These are phyloP conservation scores for Scotopteryx bipunctaria DNA, from an alignment of 2,888 invertebrate species.

Conservation along the genomic window DNA sequence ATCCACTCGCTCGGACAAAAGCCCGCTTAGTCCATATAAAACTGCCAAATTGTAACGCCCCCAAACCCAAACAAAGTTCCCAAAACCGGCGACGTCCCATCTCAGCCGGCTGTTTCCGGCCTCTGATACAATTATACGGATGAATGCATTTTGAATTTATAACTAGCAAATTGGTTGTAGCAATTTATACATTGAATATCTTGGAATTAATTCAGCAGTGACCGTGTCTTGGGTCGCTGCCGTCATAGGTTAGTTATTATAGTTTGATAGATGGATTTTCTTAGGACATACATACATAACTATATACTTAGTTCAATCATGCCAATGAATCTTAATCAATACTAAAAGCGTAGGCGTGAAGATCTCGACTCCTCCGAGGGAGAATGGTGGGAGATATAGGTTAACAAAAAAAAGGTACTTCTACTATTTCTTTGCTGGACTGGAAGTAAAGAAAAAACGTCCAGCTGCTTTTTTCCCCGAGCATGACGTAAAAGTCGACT, in stretches of 20 bases:
- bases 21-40: slow-evolving; percentile 59
- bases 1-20: slow-evolving; percentile 59
- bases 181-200: slow-evolving; percentile 79
- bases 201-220: slow-evolving; percentile 74
- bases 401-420: no score
- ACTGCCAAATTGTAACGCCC: slow-evolving; percentile 55
- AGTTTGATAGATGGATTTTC: slow-evolving; percentile 28
- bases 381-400: slow-evolving; percentile 2
- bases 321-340: no score
- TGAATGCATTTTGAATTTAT: slow-evolving; percentile 82
- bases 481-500: no score
- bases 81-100: slow-evolving; percentile 38
- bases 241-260: slow-evolving; percentile 29
- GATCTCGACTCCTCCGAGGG: no score
- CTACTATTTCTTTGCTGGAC: no score
- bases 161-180: slow-evolving; percentile 79
- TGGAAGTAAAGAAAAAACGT: no score
- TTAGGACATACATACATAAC: slow-evolving; percentile 3
- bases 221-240: slow-evolving; percentile 51
- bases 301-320: no score
- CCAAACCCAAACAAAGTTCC: slow-evolving; percentile 31
- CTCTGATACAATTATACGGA: slow-evolving; percentile 79
- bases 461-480: no score
- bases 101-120: slow-evolving; percentile 58
- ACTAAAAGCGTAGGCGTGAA: no score